phyloP scores from a whole-genome alignment of 2,888 invertebrate species.

The Azorinus chamasolen region DNA sequence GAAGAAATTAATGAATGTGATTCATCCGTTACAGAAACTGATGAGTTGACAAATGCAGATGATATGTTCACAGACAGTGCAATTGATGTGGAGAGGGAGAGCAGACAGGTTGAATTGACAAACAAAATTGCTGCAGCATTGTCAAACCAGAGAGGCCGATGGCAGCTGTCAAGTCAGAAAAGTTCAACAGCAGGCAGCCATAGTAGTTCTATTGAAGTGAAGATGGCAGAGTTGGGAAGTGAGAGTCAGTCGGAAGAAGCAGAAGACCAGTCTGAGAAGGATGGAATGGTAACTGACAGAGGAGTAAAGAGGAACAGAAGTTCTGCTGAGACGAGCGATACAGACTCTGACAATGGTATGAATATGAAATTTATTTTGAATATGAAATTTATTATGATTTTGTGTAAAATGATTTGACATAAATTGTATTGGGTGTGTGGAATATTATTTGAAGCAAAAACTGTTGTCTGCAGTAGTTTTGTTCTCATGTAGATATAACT shows the following conservation, averaged over 20 bases:
- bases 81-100: conserved; percentile 13
- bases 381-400: not conserved
- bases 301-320: conserved; percentile 24
- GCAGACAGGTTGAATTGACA: conserved; percentile 50
- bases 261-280: not conserved
- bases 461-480: no score
- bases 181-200: not conserved
- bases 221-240: not conserved
- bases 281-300: not conserved
- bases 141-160: conserved; percentile 56
- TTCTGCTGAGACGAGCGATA: conserved; percentile 19
- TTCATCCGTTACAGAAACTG: conserved; percentile 39
- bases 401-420: not conserved
- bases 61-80: not conserved
- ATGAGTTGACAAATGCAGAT: conserved; percentile 14
- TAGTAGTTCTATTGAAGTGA: not conserved
- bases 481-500: no score
- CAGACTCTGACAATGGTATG: not conserved
- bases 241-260: not conserved
- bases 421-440: no score
- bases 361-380: no score
- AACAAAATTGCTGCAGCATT: conserved; percentile 59
- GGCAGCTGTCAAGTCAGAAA: conserved; percentile 52
- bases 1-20: conserved; percentile 54
- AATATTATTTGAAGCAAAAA: no score